Conservation (phyloP, 2,113 vertebrate genomes). For the Delphinapterus leucas region DNA sequence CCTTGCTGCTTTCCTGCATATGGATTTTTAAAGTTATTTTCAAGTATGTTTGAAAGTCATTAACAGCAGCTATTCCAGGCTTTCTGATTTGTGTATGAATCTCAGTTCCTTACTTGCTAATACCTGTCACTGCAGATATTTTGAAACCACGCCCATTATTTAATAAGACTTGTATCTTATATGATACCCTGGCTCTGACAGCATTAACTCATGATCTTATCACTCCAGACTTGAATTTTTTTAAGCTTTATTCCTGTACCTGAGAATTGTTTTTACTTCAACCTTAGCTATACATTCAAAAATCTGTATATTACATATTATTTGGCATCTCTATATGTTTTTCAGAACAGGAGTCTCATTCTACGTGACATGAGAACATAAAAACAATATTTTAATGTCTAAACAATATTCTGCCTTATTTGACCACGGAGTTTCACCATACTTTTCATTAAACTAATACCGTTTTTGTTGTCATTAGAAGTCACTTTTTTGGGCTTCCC, state of each 20-base stretch:
- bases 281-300: background rate
- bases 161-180: background rate
- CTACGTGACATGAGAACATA: background rate
- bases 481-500: background rate
- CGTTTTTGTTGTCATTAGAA: background rate
- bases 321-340: background rate
- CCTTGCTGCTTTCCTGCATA: background rate
- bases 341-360: background rate
- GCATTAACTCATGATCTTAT: background rate
- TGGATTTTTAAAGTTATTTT: background rate
- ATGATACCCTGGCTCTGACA: background rate
- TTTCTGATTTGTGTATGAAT: background rate
- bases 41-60: background rate
- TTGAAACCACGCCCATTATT: background rate
- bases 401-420: background rate
- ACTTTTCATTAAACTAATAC: background rate
- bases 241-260: background rate
- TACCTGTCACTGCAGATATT: background rate
- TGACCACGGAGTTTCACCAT: background rate
- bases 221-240: background rate
- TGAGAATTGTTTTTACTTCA: background rate
- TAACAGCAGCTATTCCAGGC: background rate
- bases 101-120: background rate
- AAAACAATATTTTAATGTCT: background rate
- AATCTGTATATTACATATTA: background rate